Evolutionary conservation across 2,113 vertebrate genomes (phyloP), one percentile per base, ranked within the genome.

Genomic region (Cranoglanis bouderius): DNA sequence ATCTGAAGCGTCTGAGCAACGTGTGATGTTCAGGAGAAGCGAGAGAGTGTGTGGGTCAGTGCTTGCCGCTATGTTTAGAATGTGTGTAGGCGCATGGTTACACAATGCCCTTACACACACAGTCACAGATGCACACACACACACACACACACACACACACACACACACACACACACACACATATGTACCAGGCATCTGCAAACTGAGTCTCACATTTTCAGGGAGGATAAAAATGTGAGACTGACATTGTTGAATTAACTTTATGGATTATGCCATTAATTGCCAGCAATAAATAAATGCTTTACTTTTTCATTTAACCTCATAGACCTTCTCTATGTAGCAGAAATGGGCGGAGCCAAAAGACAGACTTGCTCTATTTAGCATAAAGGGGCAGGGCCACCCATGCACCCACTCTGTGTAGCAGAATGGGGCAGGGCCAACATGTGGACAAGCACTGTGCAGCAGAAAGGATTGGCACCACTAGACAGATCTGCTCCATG

Each of bases 61-160:
- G 10, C 81, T 82, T 16, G 35, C 21, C 35, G 19, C 81, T 82
- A 82, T 82, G 81, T 59, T 61, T 82, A 82, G 81, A 82, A 55
- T 40, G 81, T 82, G 55, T 82, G 81, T 82, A 59, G 81, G 81
- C 55, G 55, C 81, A 40, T 40, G 55, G 35, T 82, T 82, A 72
- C 77, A 75, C 49, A 86, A 85, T 24, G 26, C 63, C 43, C 49
- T 40, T 72, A 38, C 55, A 61, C 55, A 51, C 78, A 35, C 75
- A 63, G 74, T 43, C 88, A n/a, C n/a, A n/a, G n/a, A n/a, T n/a
- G n/a, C 84, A 85, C 63, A 86, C 85, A 86, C 65, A 85, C 65
- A 85, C 65, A 72, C 65, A 74, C 65, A 74, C 67, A 74, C 65
- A 72, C 84, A 85, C 84, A 85, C 84, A 85, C 49, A 55, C 49